Base-by-base conservation (phyloP, 2,113 vertebrate species). In the Ramphastos sulfuratus region DNA sequence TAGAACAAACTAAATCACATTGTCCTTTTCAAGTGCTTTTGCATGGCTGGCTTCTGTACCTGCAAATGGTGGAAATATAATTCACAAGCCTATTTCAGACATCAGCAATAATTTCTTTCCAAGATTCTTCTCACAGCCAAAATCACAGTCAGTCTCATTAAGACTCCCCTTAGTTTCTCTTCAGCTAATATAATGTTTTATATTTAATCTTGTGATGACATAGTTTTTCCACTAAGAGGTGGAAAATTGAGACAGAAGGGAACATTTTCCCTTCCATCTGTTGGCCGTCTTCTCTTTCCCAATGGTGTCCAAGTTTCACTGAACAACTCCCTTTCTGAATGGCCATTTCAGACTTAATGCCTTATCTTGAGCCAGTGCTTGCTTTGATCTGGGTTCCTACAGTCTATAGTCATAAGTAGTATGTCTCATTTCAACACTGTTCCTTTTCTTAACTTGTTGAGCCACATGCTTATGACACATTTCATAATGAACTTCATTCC, bases 191-290 rank as follows among this genome's bases (percentile, higher is more conserved):
- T 42, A 8, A 82, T 56, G 81, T 82, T 31, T 92, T 90, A 84
- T 88, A 86, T 90, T 83, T 93, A 89, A 90, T 93, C 76, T 94
- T 89, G 70, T 42, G 81, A 5, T 93, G 88, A 95, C 64, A 69
- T 39, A 7, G 23, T 83, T 96, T 95, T 93, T 92, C 90, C 76
- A 92, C 58, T 64, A 77, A 95, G 88, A 81, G 66, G 56, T 90
- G 76, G 85, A 96, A 92, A 96, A 92, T 12, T 3, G 3, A 89
- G 82, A 55, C 0, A 1, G 77, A 93, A 93, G 66, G 76, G 82
- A 92, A 24, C 74, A 87, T 90, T 90, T 89, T 95, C 72, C 60
- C 64, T 80, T 90, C 56, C 56, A 60, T 85, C 80, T 92, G 33
- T 67, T 93, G 85, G 92, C 85, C 21, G 37, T 50, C 50, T 91